Percentiles rank a stretch among this genome's conserved stretches.
phyloP scores from a whole-genome alignment of 2,113 vertebrate genomes.

The Pseudopodoces humilis region DNA sequence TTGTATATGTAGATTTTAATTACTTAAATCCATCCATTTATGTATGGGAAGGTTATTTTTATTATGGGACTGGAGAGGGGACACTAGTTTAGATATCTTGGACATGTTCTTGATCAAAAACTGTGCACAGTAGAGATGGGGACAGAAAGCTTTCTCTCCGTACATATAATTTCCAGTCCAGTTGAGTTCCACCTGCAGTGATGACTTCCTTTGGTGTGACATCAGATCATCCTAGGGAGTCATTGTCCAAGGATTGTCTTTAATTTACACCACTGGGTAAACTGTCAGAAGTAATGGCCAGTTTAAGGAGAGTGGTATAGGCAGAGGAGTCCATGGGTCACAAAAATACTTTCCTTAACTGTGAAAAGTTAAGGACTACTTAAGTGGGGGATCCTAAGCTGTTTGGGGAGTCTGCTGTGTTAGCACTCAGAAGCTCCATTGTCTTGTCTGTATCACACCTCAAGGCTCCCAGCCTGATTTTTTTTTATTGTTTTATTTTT shows the following conservation, averaged over 20 bases:
- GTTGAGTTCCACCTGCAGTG: not conserved
- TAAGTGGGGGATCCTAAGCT: not conserved
- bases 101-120: not conserved
- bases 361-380: not conserved
- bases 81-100: accelerated
- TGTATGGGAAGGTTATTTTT: not conserved
- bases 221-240: not conserved
- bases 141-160: not conserved
- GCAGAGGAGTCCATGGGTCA: not conserved
- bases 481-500: not conserved
- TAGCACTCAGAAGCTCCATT: not conserved
- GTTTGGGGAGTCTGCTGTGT: not conserved
- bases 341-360: not conserved
- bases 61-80: not conserved
- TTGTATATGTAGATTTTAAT: not conserved
- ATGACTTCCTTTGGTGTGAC: not conserved
- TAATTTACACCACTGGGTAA: not conserved
- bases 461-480: not conserved
- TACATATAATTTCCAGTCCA: not conserved
- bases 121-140: not conserved
- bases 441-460: not conserved
- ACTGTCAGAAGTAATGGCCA: not conserved
- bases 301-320: not conserved
- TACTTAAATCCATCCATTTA: not conserved
- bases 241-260: not conserved